Percentiles rank a stretch among this genome's conserved stretches.
Evolutionary conservation across 2,888 invertebrate species (phyloP).

Genomic region (Conops quadrifasciatus): DNA sequence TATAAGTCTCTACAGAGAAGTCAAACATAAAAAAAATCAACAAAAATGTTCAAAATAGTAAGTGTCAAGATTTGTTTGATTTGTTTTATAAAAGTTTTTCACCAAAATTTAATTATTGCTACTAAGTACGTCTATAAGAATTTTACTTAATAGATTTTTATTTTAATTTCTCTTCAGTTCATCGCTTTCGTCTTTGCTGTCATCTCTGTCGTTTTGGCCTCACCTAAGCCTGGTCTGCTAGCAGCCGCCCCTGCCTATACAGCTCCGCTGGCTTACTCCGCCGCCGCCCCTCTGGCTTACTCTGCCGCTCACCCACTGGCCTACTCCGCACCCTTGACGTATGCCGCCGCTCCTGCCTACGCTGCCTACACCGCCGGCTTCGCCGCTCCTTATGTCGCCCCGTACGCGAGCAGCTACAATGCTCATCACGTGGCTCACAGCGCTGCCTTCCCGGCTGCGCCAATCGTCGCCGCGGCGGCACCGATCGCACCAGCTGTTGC

Average conservation of each 20-base stretch:
- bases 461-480: conserved; percentile 38
- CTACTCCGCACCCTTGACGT: conserved; percentile 49
- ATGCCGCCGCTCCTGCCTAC: conserved; percentile 18
- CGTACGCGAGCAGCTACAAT: conserved; percentile 56
- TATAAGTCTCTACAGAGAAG: neutral
- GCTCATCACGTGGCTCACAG: conserved; percentile 59
- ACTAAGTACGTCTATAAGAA: neutral
- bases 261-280: conserved; percentile 18
- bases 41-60: conserved; percentile 61
- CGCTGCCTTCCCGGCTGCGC: conserved; percentile 58
- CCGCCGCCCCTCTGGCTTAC: conserved; percentile 48
- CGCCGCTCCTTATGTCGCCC: conserved; percentile 61
- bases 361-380: conserved; percentile 44
- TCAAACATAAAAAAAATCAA: conserved; percentile 49
- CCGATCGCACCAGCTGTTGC: conserved; percentile 32
- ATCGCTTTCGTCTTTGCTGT: conserved; percentile 53
- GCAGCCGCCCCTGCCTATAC: conserved; percentile 64
- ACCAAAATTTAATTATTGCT: neutral
- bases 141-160: conserved; percentile 16
- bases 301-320: conserved; percentile 51
- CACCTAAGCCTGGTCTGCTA: conserved; percentile 60
- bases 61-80: conserved; percentile 42
- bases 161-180: conserved; percentile 39
- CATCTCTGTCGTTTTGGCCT: conserved; percentile 57
- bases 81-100: neutral